phyloP scores from a whole-genome alignment of 2,888 invertebrate species.

The Bugulina stolonifera region DNA sequence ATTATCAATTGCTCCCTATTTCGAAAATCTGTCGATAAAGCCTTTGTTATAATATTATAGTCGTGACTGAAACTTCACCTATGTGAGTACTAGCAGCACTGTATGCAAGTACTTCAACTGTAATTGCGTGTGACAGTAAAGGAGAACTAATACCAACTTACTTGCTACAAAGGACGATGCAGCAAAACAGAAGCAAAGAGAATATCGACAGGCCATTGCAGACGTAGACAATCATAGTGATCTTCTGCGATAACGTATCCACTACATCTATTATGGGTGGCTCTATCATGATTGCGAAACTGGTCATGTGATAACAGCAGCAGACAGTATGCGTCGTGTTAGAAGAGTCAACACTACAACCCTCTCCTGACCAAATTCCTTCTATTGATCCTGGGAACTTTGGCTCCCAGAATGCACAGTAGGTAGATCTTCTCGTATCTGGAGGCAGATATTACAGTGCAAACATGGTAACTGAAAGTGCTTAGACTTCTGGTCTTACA shows the following conservation, averaged over 20 bases:
- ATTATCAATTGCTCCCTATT: no score
- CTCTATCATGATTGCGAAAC: slow-evolving; percentile 24
- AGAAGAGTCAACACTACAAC: neutral
- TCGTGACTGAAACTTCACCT: no score
- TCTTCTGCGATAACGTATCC: neutral
- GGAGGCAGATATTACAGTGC: neutral
- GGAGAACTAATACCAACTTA: no score
- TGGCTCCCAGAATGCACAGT: slow-evolving; percentile 25
- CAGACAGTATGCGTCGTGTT: slow-evolving; percentile 25
- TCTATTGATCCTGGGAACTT: neutral
- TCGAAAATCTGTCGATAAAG: no score
- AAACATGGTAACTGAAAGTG: neutral
- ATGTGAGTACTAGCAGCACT: no score
- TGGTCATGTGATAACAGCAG: slow-evolving; percentile 27
- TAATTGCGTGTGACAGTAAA: no score
- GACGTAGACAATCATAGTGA: neutral
- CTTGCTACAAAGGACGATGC: slow-evolving; percentile 21
- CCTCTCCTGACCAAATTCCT: slow-evolving; percentile 13
- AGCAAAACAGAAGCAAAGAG: slow-evolving; percentile 1
- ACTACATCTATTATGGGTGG: neutral
- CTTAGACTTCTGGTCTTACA: no score
- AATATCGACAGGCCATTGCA: slow-evolving; percentile 12
- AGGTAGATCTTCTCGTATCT: neutral
- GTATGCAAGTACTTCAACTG: no score
- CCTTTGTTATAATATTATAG: no score